These are phyloP conservation scores for Drosophila infuscata DNA, from an alignment of 2,888 invertebrate genomes.

Conservation along the genomic window DNA sequence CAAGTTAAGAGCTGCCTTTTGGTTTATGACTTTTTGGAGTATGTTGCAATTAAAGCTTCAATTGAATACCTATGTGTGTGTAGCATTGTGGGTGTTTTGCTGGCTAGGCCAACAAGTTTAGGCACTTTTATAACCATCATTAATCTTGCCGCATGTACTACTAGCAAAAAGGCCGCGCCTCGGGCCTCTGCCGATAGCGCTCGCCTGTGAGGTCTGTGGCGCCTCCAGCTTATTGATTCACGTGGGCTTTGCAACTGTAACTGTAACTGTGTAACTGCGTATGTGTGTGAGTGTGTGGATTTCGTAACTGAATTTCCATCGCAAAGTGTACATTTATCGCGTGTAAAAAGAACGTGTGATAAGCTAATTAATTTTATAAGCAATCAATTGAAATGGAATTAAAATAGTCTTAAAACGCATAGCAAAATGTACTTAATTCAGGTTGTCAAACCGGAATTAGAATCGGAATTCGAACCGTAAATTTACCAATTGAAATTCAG, in stretches of 20 bases:
- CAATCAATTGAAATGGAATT: conserved; percentile 53
- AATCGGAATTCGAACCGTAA: not conserved
- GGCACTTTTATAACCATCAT: conserved; percentile 59
- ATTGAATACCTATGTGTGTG: conserved; percentile 24
- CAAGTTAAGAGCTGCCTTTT: conserved; percentile 10
- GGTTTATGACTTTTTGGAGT: conserved; percentile 10
- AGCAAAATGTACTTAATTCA: not conserved
- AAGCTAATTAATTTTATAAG: conserved; percentile 47
- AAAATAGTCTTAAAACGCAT: conserved; percentile 2
- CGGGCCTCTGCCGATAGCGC: not conserved
- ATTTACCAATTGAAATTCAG: not conserved
- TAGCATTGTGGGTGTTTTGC: conserved; percentile 45
- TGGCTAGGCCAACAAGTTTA: conserved; percentile 40
- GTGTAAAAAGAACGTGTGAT: conserved; percentile 39
- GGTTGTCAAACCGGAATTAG: not conserved
- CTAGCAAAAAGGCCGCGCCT: conserved; percentile 55
- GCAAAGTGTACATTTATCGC: conserved; percentile 30
- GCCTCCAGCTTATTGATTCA: conserved; percentile 62
- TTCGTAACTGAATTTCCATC: conserved; percentile 12
- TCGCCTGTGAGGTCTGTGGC: conserved; percentile 19
- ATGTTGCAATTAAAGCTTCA: conserved; percentile 1
- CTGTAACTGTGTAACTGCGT: not conserved
- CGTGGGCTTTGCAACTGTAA: conserved; percentile 36
- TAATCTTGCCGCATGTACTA: conserved; percentile 56
- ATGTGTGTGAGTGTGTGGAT: conserved; percentile 13